Evolutionary conservation across 1,140 invertebrate genomes (phyloP), one percentile per base, ranked within the genome.

Genomic region (Antheraea pernyi): DNA sequence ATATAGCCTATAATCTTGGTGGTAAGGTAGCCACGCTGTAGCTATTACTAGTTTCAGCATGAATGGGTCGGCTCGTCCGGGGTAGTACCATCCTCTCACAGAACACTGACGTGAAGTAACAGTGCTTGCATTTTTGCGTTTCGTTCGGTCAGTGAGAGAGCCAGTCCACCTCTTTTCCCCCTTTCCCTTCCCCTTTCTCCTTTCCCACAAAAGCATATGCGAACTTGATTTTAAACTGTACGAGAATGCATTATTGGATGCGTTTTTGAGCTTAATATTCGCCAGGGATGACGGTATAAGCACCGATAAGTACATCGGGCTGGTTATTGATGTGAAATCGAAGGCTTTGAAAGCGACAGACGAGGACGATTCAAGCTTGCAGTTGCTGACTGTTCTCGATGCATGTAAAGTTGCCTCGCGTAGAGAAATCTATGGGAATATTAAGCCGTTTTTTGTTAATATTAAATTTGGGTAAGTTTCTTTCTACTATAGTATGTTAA

Each of bases 161-260:
- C n/a, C n/a, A n/a, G n/a, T n/a, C n/a, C n/a, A n/a, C n/a, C n/a
- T n/a, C n/a, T n/a, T n/a, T n/a, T n/a, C n/a, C n/a, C n/a, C n/a
- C n/a, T n/a, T n/a, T n/a, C n/a, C n/a, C n/a, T n/a, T n/a, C n/a
- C n/a, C n/a, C n/a, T n/a, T n/a, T n/a, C n/a, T n/a, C n/a, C n/a
- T n/a, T n/a, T n/a, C n/a, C n/a, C n/a, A 92, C 58, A 89, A 86
- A 36, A 81, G 86, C 65, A 92, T 92, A 59, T 89, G 88, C 69
- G 82, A 91, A 65, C 48, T 89, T 36, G 88, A 91, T 19, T 79
- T 13, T 13, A 84, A 81, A 16, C 61, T 80, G 13, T 82, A 80
- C 22, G 80, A 83, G 18, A 69, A 77, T 36, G 85, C 88, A 0
- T 68, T 90, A 6, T 67, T 78, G 18, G 83, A 83, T 73, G 88